Base-by-base conservation (phyloP, 2,888 invertebrate species). In the Mimachlamys varia region DNA sequence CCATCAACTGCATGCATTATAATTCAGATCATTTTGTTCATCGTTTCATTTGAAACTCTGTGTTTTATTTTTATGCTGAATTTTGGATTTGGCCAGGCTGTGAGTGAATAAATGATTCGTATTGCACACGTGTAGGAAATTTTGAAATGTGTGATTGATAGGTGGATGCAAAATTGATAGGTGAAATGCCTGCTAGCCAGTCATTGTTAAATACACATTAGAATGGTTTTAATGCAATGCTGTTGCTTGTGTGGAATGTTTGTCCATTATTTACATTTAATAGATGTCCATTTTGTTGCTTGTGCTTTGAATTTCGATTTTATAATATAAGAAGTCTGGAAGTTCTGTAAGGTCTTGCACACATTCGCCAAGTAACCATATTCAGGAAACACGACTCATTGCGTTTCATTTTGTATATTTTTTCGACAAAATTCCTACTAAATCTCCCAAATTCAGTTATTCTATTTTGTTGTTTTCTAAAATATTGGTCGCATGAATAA, bases 241-340 rank as follows among this genome's bases (percentile, higher is more conserved):
- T 76, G 22, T 76, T 76, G 76, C 76, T 76, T 76, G 76, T 76
- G 76, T 62, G 62, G 62, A 62, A 62, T n/a, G 7, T 44, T 44
- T 76, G 76, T 33, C 27, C 76, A 33, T 5, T n/a, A 22, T 58
- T 53, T 53, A 44, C 7, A 44, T 44, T 44, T 58, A 0, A 58
- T 58, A 33, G 76, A 27, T 76, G 76, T 76, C 13, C 22, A 22
- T 76, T 33, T 76, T 27, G 33, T 76, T 33, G 76, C 76, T 76
- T 76, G 76, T 27, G 76, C 76, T 76, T 76, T 44, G 7, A 76
- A 27, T 15, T 76, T 33, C 33, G 27, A 10, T 76, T 27, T 76
- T 5, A 1, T 22, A n/a, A 62, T 62, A 7, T 10, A 62, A 4
- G 17, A 22, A 53, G 19, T 53, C 44, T 7, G 44, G 7, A 7